phyloP scores from a whole-genome alignment of 2,797 vertebrate species.

The Hippoglossus hippoglossus region DNA sequence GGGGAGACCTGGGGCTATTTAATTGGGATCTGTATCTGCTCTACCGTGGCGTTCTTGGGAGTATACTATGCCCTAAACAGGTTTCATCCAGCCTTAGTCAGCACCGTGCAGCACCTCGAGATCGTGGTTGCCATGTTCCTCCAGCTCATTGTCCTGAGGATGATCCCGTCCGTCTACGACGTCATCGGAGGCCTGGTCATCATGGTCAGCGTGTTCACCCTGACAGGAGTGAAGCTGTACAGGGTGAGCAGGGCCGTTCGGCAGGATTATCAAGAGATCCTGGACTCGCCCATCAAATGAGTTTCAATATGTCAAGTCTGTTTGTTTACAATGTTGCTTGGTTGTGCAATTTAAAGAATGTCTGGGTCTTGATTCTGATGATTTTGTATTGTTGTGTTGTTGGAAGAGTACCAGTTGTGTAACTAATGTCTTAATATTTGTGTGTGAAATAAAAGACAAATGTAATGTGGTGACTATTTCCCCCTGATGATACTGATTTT shows the following conservation, averaged over 20 bases:
- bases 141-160: conserved; percentile 92
- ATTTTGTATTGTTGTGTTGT: conserved; percentile 82
- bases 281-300: conserved; percentile 97
- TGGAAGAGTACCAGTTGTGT: conserved; percentile 83
- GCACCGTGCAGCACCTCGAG: conserved; percentile 97
- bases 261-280: conserved; percentile 96
- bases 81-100: conserved; percentile 97
- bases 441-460: conserved; percentile 80
- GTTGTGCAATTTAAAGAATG: conserved; percentile 84
- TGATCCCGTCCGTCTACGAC: conserved; percentile 93
- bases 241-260: conserved; percentile 89
- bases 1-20: conserved; percentile 98
- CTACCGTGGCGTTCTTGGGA: conserved; percentile 95
- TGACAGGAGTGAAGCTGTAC: conserved; percentile 94
- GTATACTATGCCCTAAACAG: conserved; percentile 97
- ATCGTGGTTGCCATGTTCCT: conserved; percentile 96
- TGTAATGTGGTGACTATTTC: conserved; percentile 64
- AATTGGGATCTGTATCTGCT: conserved; percentile 95
- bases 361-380: conserved; percentile 80
- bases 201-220: conserved; percentile 93
- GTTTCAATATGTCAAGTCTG: conserved; percentile 55
- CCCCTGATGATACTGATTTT: conserved; percentile 66
- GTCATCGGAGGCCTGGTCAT: conserved; percentile 94
- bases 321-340: conserved; percentile 79
- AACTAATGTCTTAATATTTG: conserved; percentile 83